Percentiles rank a stretch among this genome's conserved stretches.
Conservation (phyloP, 2,888 invertebrate genomes). For the Mamestra brassicae region DNA sequence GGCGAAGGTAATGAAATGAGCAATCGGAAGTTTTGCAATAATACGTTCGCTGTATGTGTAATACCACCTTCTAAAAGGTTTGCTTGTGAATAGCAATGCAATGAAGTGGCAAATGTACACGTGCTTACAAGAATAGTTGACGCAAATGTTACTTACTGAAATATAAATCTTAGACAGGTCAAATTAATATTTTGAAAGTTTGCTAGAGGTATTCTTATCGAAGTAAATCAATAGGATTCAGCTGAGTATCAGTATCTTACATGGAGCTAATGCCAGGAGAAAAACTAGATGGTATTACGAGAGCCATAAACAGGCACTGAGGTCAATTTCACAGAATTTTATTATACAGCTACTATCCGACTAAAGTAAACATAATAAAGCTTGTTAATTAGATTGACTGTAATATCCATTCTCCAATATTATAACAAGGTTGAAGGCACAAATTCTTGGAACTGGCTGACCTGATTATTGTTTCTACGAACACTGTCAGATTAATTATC, state of each 20-base stretch:
- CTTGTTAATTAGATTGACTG: neutral
- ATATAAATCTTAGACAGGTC: too few relatives aligned
- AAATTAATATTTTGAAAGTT: too few relatives aligned
- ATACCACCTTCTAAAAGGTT: neutral
- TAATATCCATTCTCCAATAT: neutral
- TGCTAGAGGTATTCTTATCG: too few relatives aligned
- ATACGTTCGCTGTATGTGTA: slow-evolving; percentile 1
- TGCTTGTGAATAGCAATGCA: slow-evolving; percentile 10
- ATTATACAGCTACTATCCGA: too few relatives aligned
- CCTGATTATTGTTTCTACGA: slow-evolving; percentile 1
- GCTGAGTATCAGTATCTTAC: too few relatives aligned
- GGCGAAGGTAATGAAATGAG: slow-evolving; percentile 24
- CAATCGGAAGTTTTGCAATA: slow-evolving; percentile 27
- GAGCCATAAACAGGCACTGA: too few relatives aligned
- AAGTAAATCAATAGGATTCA: too few relatives aligned
- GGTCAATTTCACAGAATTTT: too few relatives aligned
- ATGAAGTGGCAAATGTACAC: slow-evolving; percentile 20
- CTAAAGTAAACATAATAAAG: too few relatives aligned
- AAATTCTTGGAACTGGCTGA: neutral
- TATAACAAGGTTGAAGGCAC: neutral
- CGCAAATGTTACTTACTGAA: neutral
- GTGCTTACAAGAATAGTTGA: slow-evolving; percentile 23
- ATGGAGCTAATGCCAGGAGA: too few relatives aligned
- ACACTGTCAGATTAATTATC: neutral
- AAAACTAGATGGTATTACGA: too few relatives aligned